Conservation (phyloP, 2,888 invertebrate species). For the Caenorhabditis wallacei region DNA sequence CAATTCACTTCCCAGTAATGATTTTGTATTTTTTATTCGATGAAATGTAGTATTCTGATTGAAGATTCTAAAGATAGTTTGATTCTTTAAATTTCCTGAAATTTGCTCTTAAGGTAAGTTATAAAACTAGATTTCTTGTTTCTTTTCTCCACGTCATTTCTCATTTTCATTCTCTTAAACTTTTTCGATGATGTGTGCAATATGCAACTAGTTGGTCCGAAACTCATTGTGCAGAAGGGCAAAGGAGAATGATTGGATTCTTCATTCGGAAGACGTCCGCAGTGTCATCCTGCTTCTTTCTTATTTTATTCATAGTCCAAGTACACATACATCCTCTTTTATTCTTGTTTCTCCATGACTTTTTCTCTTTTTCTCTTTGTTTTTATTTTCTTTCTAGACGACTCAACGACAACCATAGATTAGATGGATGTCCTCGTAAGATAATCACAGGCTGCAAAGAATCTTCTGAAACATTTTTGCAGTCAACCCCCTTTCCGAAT, state of each 20-base stretch:
- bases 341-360: constrained; percentile 32
- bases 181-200: constrained; percentile 16
- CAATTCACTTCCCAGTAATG: constrained; percentile 3
- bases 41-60: constrained; percentile 12
- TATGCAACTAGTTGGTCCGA: constrained; percentile 28
- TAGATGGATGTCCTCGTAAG: constrained; percentile 37
- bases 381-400: constrained; percentile 25
- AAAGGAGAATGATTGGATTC: constrained; percentile 44
- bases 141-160: constrained; percentile 25
- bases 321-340: constrained; percentile 40
- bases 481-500: background rate
- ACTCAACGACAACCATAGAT: constrained; percentile 54
- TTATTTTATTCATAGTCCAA: constrained; percentile 58
- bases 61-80: background rate
- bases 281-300: constrained; percentile 18
- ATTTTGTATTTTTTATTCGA: background rate
- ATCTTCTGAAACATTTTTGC: constrained; percentile 44
- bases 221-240: constrained; percentile 39
- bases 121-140: background rate
- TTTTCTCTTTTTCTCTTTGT: constrained; percentile 24
- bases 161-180: constrained; percentile 11
- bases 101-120: background rate
- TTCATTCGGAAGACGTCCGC: constrained; percentile 18
- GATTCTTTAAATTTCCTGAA: background rate
- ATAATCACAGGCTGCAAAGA: constrained; percentile 55